Evolutionary conservation across 2,888 invertebrate genomes (phyloP).

Genomic region (Callinectes sapidus): DNA sequence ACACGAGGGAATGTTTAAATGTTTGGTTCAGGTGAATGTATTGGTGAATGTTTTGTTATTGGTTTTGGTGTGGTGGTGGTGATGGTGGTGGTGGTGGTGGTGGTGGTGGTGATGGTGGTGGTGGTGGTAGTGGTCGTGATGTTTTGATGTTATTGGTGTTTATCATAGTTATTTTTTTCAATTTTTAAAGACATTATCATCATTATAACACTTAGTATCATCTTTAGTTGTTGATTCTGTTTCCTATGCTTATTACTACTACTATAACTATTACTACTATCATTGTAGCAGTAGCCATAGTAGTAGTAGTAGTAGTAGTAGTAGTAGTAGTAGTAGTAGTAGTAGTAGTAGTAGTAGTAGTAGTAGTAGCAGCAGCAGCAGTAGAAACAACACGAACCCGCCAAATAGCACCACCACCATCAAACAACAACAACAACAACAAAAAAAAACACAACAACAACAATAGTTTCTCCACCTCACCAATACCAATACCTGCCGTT

Average conservation of each 20-base stretch:
- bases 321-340: constrained; percentile 17
- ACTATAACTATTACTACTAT: no score
- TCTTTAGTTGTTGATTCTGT: no score
- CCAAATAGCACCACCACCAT: no score
- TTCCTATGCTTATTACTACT: no score
- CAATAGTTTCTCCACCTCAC: neutral
- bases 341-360: constrained; percentile 10
- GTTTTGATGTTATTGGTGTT: neutral
- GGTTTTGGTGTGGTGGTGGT: no score
- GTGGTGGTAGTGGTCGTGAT: no score
- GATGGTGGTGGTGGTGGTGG: no score
- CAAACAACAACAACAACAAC: no score
- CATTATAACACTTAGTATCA: no score
- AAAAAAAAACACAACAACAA: no score
- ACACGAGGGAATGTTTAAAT: neutral
- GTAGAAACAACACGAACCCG: neutral
- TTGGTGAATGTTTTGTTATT: neutral
- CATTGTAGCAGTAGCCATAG: neutral
- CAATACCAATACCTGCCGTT: neutral
- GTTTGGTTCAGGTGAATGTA: neutral
- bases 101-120: no score
- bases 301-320: constrained; percentile 16
- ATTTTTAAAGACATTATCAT: neutral
- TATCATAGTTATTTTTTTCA: neutral
- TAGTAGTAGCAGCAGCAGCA: neutral